Conservation (phyloP, 2,888 invertebrate species). For the Venustoraphidia nigricollis region DNA sequence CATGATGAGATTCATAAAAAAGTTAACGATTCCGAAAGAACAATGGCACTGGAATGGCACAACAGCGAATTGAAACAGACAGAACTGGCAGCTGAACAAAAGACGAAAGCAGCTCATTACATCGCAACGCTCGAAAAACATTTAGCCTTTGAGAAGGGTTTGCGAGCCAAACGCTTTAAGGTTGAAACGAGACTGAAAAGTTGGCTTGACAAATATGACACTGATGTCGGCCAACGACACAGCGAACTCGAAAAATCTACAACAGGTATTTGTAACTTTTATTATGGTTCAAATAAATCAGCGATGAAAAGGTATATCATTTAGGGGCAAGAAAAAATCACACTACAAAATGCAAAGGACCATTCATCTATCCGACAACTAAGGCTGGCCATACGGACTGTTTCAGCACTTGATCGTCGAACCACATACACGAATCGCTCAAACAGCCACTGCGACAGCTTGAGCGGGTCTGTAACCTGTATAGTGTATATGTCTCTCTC, state of each 20-base stretch:
- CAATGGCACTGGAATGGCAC: constrained; percentile 35
- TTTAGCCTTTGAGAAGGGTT: constrained; percentile 34
- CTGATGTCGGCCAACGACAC: constrained; percentile 41
- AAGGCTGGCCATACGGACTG: too few relatives aligned
- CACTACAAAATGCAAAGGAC: not conserved
- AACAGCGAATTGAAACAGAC: constrained; percentile 31
- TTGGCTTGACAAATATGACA: constrained; percentile 42
- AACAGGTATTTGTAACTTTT: constrained; percentile 13
- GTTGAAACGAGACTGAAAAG: constrained; percentile 38
- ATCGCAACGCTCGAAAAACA: constrained; percentile 29
- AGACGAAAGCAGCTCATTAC: constrained; percentile 28
- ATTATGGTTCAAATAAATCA: too few relatives aligned
- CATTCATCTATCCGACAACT: not conserved
- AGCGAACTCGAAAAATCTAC: constrained; percentile 34
- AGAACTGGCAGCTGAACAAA: constrained; percentile 34
- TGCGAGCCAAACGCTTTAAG: constrained; percentile 37
- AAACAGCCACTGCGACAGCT: too few relatives aligned
- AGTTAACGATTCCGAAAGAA: constrained; percentile 30
- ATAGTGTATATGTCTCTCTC: too few relatives aligned
- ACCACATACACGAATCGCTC: too few relatives aligned
- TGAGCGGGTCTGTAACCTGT: too few relatives aligned
- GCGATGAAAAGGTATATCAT: too few relatives aligned
- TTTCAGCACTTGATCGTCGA: too few relatives aligned
- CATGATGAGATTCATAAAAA: constrained; percentile 13
- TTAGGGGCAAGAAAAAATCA: too few relatives aligned